Conservation (phyloP, 2,888 invertebrate species). For the Uropetala carovei region DNA sequence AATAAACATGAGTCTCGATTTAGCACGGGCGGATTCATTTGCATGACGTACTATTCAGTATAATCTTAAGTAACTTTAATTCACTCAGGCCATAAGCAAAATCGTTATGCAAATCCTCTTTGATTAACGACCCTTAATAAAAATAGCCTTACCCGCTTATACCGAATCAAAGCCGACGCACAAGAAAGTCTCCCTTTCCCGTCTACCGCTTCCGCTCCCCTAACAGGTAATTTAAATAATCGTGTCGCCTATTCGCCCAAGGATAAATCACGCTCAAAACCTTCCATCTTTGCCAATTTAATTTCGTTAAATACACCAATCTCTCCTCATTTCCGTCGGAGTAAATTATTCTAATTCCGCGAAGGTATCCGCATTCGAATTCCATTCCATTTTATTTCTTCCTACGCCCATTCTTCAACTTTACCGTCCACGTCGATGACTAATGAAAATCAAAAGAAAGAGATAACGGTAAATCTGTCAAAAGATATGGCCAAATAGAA, state of each 20-base stretch:
- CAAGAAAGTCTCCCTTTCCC: not conserved
- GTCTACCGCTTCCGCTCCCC: too few relatives aligned
- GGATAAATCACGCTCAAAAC: not conserved
- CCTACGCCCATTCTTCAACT: not conserved
- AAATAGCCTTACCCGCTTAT: not conserved
- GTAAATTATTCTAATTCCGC: not conserved
- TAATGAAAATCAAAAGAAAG: too few relatives aligned
- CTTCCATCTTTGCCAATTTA: not conserved
- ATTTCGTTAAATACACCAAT: not conserved
- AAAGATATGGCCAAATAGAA: too few relatives aligned
- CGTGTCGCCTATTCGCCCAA: not conserved
- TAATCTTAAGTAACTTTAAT: not conserved
- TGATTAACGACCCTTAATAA: not conserved
- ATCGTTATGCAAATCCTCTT: not conserved
- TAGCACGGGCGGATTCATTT: not conserved
- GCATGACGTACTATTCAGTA: not conserved
- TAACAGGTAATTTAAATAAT: constrained; percentile 1
- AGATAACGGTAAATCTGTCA: too few relatives aligned
- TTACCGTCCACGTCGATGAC: not conserved
- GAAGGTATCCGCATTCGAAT: not conserved
- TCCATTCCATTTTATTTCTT: not conserved
- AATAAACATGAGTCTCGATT: not conserved
- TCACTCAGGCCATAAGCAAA: not conserved
- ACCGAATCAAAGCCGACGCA: not conserved
- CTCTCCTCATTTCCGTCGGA: not conserved